Evolutionary conservation across 2,797 vertebrate species (phyloP).

Genomic region (Spondyliosoma cantharus): DNA sequence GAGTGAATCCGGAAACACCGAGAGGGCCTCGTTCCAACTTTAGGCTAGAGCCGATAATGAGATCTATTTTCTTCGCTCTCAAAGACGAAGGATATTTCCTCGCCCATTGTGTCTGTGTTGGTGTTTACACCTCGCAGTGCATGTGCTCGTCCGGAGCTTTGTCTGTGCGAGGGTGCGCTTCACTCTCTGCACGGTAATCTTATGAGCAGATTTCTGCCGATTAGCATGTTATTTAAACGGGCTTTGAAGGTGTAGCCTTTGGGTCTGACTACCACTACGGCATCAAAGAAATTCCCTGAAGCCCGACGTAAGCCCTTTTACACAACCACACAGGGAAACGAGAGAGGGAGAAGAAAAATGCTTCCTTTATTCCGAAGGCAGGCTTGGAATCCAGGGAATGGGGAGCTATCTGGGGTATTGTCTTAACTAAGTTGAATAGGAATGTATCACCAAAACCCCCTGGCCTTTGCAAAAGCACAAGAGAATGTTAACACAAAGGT

Average conservation of each 20-base stretch:
- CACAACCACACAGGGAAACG: conserved; percentile 61
- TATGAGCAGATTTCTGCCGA: conserved; percentile 81
- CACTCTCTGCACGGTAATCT: conserved; percentile 74
- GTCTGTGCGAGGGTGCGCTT: conserved; percentile 48
- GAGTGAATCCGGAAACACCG: conserved; percentile 16
- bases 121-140: conserved; percentile 69
- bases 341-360: conserved; percentile 64
- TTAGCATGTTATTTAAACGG: conserved; percentile 83
- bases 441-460: conserved; percentile 66
- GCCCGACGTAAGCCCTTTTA: conserved; percentile 80
- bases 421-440: conserved; percentile 76
- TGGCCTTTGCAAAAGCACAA: conserved; percentile 65
- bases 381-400: conserved; percentile 71
- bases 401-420: conserved; percentile 76
- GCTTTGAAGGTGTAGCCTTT: conserved; percentile 80
- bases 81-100: conserved; percentile 56
- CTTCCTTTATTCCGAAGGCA: conserved; percentile 72
- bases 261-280: conserved; percentile 70
- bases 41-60: conserved; percentile 59
- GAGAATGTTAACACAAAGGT: conserved; percentile 69
- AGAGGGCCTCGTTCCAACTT: conserved; percentile 45
- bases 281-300: conserved; percentile 78
- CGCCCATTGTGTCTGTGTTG: conserved; percentile 67
- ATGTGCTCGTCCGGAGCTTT: conserved; percentile 49
- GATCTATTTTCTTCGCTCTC: conserved; percentile 60